phyloP scores from a whole-genome alignment of 2,888 invertebrate genomes.

The Coecobrya sp. region DNA sequence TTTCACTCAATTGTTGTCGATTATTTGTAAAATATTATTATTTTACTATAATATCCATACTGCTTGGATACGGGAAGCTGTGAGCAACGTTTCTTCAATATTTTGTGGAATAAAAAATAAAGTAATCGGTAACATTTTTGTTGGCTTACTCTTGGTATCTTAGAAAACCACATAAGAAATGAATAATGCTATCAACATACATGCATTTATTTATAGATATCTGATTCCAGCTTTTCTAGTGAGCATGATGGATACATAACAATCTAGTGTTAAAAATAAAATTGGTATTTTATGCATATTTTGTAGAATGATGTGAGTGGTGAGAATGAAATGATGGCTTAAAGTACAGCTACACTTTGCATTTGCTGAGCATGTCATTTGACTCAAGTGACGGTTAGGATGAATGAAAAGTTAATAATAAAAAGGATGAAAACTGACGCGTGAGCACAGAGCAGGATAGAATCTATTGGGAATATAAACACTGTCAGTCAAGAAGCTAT shows the following conservation, averaged over 20 bases:
- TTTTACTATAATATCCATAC: too few species aligned
- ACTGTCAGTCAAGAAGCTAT: background rate
- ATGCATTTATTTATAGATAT: background rate
- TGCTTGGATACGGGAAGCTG: too few species aligned
- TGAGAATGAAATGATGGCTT: background rate
- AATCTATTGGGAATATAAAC: constrained; percentile 25
- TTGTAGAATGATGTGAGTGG: background rate
- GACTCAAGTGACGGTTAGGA: constrained; percentile 13
- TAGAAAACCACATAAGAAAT: too few species aligned
- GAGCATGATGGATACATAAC: background rate
- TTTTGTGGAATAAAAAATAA: too few species aligned
- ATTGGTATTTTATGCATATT: background rate
- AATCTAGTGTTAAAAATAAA: background rate
- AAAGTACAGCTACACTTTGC: background rate
- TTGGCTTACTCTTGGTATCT: too few species aligned
- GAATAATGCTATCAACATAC: too few species aligned
- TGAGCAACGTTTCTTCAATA: too few species aligned
- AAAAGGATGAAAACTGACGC: constrained; percentile 33
- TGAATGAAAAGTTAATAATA: constrained; percentile 30
- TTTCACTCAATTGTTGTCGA: too few species aligned
- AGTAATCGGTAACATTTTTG: too few species aligned
- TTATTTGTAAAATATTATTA: too few species aligned
- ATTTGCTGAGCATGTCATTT: constrained; percentile 11
- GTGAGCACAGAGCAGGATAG: background rate
- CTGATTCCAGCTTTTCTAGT: too few species aligned